Conservation (phyloP, 2,113 vertebrate genomes). For the Todiramphus saurophagus region DNA sequence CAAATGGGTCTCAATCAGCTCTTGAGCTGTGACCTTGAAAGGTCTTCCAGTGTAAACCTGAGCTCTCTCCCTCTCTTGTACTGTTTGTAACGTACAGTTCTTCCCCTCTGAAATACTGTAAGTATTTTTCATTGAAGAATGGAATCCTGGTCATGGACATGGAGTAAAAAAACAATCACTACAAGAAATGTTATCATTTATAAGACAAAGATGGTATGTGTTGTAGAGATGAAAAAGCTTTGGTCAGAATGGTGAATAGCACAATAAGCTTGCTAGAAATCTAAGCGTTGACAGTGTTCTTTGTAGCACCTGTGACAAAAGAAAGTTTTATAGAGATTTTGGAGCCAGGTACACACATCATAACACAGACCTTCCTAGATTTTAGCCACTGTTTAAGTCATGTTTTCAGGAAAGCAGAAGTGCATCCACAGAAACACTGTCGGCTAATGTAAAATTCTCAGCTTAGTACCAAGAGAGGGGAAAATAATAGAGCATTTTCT, state of each 20-base stretch:
- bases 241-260: not conserved
- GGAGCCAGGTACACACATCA: not conserved
- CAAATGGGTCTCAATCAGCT: not conserved
- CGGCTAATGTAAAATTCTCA: not conserved
- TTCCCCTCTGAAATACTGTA: not conserved
- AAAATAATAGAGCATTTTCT: not conserved
- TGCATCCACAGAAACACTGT: not conserved
- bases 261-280: not conserved
- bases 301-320: not conserved
- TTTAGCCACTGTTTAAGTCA: not conserved
- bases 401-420: not conserved
- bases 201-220: not conserved
- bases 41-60: not conserved
- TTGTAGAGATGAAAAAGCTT: not conserved
- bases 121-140: not conserved
- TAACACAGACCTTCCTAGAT: not conserved
- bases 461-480: not conserved
- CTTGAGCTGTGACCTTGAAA: not conserved
- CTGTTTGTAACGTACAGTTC: not conserved
- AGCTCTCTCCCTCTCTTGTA: not conserved
- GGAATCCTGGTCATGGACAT: not conserved
- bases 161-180: not conserved
- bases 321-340: not conserved
- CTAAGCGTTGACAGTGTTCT: fast-evolving
- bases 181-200: not conserved